These are phyloP conservation scores for Perccottus glenii DNA, from an alignment of 2,113 vertebrate species.

Conservation along the genomic window DNA sequence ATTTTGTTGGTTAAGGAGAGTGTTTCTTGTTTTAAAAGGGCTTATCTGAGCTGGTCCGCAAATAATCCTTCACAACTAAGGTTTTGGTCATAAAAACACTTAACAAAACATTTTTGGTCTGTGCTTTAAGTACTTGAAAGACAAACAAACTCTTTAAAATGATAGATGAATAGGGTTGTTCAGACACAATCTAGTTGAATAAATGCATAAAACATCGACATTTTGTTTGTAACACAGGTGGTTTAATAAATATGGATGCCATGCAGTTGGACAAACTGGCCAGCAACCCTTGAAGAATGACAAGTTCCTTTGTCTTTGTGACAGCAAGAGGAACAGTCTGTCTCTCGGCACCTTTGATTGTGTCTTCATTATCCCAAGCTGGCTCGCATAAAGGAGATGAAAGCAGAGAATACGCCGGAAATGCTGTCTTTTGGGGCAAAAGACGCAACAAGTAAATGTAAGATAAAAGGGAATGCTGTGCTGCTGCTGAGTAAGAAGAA, in stretches of 20 bases:
- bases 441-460: slow-evolving; percentile 7
- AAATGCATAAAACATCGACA: too few relatives aligned
- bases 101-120: too few relatives aligned
- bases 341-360: slow-evolving; percentile 18
- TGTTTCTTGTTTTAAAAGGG: too few relatives aligned
- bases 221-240: slow-evolving; percentile 42
- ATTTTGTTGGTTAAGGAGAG: too few relatives aligned
- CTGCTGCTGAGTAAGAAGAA: not conserved
- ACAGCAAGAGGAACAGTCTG: slow-evolving; percentile 27
- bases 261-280: slow-evolving; percentile 8
- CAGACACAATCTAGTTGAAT: too few relatives aligned
- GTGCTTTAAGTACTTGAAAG: too few relatives aligned
- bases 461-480: not conserved
- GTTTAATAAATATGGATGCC: slow-evolving; percentile 36
- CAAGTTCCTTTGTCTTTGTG: slow-evolving; percentile 45
- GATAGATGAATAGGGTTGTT: too few relatives aligned
- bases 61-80: too few relatives aligned
- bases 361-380: slow-evolving; percentile 28
- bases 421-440: not conserved
- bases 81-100: too few relatives aligned
- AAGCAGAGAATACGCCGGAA: not conserved
- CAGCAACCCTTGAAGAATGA: slow-evolving; percentile 41
- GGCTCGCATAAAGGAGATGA: slow-evolving; percentile 3
- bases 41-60: too few relatives aligned
- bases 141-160: too few relatives aligned